phyloP scores from a whole-genome alignment of 2,888 invertebrate species.

The Odontocolon sp. region DNA sequence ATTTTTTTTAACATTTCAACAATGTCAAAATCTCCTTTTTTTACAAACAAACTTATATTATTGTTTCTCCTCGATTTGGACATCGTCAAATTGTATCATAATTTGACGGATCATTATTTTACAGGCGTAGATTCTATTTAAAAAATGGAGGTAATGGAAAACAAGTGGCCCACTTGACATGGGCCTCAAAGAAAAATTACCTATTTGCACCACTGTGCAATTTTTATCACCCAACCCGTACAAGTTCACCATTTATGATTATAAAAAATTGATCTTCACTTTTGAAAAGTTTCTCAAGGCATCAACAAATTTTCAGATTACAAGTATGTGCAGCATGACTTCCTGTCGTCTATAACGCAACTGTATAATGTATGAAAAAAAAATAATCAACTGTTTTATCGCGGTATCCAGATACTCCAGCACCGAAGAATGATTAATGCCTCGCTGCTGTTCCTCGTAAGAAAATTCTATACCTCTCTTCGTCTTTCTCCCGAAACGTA shows the following conservation, averaged over 20 bases:
- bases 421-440: conserved; percentile 43
- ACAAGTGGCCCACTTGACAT: too few relatives aligned
- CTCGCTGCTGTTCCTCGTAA: conserved; percentile 10
- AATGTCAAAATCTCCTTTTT: neutral
- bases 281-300: neutral
- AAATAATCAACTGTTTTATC: conserved; percentile 21
- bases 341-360: neutral
- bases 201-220: too few relatives aligned
- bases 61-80: too few relatives aligned
- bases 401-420: neutral
- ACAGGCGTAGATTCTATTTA: too few relatives aligned
- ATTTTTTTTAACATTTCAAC: neutral
- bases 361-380: conserved; percentile 2
- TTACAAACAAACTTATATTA: too few relatives aligned
- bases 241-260: too few relatives aligned
- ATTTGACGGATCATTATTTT: too few relatives aligned
- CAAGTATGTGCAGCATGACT: neutral
- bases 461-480: conserved; percentile 18
- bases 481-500: neutral
- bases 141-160: too few relatives aligned
- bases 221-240: too few relatives aligned
- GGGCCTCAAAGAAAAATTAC: too few relatives aligned
- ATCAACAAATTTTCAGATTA: neutral
- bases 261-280: neutral
- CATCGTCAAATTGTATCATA: too few relatives aligned